These are phyloP conservation scores for Drosophila niveifrons DNA, from an alignment of 2,888 invertebrate species.

Conservation along the genomic window DNA sequence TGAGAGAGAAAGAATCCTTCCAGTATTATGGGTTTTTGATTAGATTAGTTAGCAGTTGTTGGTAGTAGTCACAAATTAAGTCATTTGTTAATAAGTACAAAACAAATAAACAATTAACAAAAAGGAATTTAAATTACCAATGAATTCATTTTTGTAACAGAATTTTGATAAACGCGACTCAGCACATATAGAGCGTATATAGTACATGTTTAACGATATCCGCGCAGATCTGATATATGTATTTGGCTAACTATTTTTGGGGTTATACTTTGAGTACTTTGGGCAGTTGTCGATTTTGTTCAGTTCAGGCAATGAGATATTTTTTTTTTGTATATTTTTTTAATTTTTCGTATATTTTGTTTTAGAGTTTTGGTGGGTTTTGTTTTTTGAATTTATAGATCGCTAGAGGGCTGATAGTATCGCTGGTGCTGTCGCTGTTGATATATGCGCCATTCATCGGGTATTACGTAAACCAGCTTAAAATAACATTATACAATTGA, in stretches of 20 bases:
- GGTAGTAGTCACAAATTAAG: slow-evolving; percentile 38
- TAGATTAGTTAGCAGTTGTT: slow-evolving; percentile 39
- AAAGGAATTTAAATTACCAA: slow-evolving; percentile 72
- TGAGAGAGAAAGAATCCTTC: slow-evolving; percentile 27
- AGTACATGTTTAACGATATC: slow-evolving; percentile 58
- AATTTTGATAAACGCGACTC: slow-evolving; percentile 72
- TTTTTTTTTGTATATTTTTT: slow-evolving; percentile 14
- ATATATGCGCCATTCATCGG: slow-evolving; percentile 86
- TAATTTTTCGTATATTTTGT: slow-evolving; percentile 5
- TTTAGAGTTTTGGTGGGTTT: slow-evolving; percentile 55
- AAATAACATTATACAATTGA: slow-evolving; percentile 73
- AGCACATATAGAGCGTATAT: slow-evolving; percentile 49
- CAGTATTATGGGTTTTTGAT: slow-evolving; percentile 22
- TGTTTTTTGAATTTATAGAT: slow-evolving; percentile 76
- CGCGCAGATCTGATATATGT: slow-evolving; percentile 28
- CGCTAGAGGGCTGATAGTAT: slow-evolving; percentile 85
- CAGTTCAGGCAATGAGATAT: slow-evolving; percentile 50
- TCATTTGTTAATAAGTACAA: slow-evolving; percentile 52
- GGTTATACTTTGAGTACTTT: slow-evolving; percentile 14
- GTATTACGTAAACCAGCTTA: slow-evolving; percentile 86
- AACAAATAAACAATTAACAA: slow-evolving; percentile 61
- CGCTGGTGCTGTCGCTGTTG: slow-evolving; percentile 85
- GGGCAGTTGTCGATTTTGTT: slow-evolving; percentile 43
- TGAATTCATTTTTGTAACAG: slow-evolving; percentile 58
- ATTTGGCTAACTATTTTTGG: slow-evolving; percentile 40